These are phyloP conservation scores for Papilio protenor DNA, from an alignment of 2,888 invertebrate genomes.

Conservation along the genomic window DNA sequence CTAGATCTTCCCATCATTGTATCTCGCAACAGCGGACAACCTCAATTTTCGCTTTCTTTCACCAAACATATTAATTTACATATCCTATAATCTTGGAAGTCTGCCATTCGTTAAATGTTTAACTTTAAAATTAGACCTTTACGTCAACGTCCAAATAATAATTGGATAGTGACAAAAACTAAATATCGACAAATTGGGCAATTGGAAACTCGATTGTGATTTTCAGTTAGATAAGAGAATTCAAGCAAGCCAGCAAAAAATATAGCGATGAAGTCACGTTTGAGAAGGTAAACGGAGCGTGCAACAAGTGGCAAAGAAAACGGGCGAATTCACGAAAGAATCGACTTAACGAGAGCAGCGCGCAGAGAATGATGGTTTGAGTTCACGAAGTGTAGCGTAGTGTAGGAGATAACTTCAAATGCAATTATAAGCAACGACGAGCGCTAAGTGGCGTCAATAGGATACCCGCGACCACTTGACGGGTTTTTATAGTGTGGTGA, in stretches of 20 bases:
- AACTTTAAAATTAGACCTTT: constrained; percentile 46
- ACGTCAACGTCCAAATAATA: constrained; percentile 66
- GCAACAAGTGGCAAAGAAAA: constrained; percentile 73
- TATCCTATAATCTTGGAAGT: constrained; percentile 57
- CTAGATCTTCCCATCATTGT: constrained; percentile 46
- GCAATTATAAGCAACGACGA: constrained; percentile 60
- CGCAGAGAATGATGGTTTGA: constrained; percentile 52
- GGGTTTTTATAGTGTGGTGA: constrained; percentile 22
- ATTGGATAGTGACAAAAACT: constrained; percentile 41
- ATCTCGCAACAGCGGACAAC: constrained; percentile 54
- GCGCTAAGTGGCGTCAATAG: constrained; percentile 58
- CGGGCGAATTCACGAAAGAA: constrained; percentile 55
- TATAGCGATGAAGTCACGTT: constrained; percentile 74
- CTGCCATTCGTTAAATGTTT: constrained; percentile 62
- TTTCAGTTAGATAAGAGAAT: constrained; percentile 67
- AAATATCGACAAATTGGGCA: constrained; percentile 67
- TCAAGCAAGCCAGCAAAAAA: constrained; percentile 64
- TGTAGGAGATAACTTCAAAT: constrained; percentile 51
- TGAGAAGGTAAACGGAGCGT: constrained; percentile 69
- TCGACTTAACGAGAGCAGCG: constrained; percentile 53
- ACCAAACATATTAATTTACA: constrained; percentile 62
- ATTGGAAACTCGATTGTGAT: constrained; percentile 70
- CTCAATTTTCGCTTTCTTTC: constrained; percentile 64
- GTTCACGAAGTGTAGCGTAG: constrained; percentile 49
- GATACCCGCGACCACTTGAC: constrained; percentile 43